Percentiles rank a stretch among this genome's conserved stretches.
Conservation (phyloP, 2,888 invertebrate species). For the Pammene aurita region DNA sequence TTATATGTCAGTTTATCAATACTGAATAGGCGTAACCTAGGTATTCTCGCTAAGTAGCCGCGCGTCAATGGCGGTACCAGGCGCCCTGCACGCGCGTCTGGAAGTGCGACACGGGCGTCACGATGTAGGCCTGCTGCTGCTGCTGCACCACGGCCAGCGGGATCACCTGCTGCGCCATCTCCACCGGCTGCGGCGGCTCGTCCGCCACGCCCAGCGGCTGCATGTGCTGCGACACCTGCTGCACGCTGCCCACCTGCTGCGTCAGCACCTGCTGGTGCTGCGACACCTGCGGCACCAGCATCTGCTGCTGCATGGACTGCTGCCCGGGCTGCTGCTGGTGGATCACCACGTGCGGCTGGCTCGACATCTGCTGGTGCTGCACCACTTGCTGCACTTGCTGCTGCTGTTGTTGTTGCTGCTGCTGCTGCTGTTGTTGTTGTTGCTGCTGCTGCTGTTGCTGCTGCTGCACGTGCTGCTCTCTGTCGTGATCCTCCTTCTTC, state of each 20-base stretch:
- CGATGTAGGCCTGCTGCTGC: slow-evolving; percentile 86
- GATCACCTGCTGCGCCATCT: slow-evolving; percentile 86
- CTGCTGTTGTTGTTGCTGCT: slow-evolving; percentile 47
- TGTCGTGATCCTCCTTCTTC: slow-evolving; percentile 77
- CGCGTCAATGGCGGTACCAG: slow-evolving; percentile 80
- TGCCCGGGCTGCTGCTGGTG: slow-evolving; percentile 70
- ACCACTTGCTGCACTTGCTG: slow-evolving; percentile 52
- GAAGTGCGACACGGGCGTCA: slow-evolving; percentile 86
- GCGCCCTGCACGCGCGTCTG: slow-evolving; percentile 85
- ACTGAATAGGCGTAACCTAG: slow-evolving; percentile 76
- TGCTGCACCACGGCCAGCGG: slow-evolving; percentile 85
- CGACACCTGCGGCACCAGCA: slow-evolving; percentile 78
- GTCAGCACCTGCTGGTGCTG: slow-evolving; percentile 80
- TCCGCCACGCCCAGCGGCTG: slow-evolving; percentile 78
- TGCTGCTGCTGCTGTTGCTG: slow-evolving; percentile 72
- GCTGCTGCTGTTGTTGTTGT: slow-evolving; percentile 73
- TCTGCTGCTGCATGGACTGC: slow-evolving; percentile 74
- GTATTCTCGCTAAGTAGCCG: slow-evolving; percentile 65
- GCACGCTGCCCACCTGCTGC: slow-evolving; percentile 71
- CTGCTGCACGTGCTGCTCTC: slow-evolving; percentile 73
- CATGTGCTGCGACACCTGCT: slow-evolving; percentile 79
- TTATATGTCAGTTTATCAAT: slow-evolving; percentile 76
- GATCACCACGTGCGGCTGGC: slow-evolving; percentile 73
- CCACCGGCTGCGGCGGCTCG: slow-evolving; percentile 80
- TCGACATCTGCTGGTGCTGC: slow-evolving; percentile 66